phyloP scores from a whole-genome alignment of 2,113 vertebrate genomes.

The Nipponia nippon region DNA sequence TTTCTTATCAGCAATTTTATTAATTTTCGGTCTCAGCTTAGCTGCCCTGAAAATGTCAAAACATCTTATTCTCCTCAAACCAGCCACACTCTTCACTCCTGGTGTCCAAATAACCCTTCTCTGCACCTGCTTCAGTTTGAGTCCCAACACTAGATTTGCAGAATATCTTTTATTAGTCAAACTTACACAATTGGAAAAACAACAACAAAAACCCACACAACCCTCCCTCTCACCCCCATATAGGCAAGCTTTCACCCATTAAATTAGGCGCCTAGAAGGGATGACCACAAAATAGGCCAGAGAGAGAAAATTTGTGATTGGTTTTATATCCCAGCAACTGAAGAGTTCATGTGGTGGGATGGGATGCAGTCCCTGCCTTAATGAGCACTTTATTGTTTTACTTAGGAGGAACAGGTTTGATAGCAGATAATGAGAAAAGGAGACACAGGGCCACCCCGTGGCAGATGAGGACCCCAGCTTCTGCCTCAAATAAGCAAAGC shows the following conservation, averaged over 20 bases:
- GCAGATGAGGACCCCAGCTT: not conserved
- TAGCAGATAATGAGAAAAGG: not conserved
- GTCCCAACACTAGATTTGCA: not conserved
- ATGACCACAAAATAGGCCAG: not conserved
- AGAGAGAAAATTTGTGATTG: not conserved
- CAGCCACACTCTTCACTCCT: not conserved
- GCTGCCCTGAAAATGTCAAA: not conserved
- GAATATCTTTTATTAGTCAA: not conserved
- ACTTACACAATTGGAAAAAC: not conserved
- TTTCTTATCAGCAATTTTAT: not conserved
- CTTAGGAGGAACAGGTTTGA: not conserved
- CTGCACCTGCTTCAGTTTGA: not conserved
- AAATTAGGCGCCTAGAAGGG: not conserved
- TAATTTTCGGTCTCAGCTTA: not conserved
- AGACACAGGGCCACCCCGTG: not conserved
- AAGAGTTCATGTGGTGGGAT: not conserved
- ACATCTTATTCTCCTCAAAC: not conserved
- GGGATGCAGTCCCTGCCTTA: not conserved
- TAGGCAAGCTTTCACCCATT: not conserved
- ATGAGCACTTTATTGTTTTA: not conserved
- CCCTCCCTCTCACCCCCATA: accelerated
- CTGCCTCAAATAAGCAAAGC: not conserved
- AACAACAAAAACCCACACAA: not conserved
- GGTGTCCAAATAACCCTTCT: not conserved
- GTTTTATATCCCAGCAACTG: not conserved